Percentiles rank a stretch among this genome's conserved stretches.
Conservation (phyloP, 2,113 vertebrate genomes). For the Rallus limicola region DNA sequence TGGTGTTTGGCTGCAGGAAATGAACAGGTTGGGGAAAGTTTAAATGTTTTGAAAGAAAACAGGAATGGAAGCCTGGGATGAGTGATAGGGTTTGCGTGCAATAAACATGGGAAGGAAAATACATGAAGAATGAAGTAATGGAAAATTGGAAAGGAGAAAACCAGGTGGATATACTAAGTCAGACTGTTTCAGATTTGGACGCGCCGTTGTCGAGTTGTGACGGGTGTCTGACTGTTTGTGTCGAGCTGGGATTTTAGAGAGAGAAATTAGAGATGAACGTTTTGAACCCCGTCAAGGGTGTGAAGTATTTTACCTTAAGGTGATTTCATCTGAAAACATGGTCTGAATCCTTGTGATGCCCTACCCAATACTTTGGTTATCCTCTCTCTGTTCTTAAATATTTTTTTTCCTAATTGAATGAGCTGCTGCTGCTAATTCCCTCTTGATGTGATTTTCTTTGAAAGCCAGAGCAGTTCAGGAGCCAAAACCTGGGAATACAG, state of each 20-base stretch:
- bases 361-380: not conserved
- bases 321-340: not conserved
- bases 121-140: slow-evolving; percentile 41
- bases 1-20: slow-evolving; percentile 15
- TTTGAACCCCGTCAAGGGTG: not conserved
- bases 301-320: not conserved
- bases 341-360: not conserved
- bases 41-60: slow-evolving; percentile 65
- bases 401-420: not conserved
- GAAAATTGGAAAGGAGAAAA: slow-evolving; percentile 8
- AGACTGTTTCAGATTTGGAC: not conserved
- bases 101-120: slow-evolving; percentile 41
- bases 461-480: not conserved
- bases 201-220: not conserved
- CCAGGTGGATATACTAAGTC: not conserved
- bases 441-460: not conserved
- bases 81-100: slow-evolving; percentile 26
- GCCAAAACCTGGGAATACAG: not conserved
- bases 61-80: slow-evolving; percentile 30
- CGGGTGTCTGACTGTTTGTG: not conserved
- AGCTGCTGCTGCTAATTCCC: not conserved
- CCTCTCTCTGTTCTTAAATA: not conserved
- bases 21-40: slow-evolving; percentile 33
- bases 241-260: not conserved
- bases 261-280: not conserved